These are phyloP conservation scores for Coracopsis vasa DNA, from an alignment of 2,113 vertebrate genomes.

Conservation along the genomic window DNA sequence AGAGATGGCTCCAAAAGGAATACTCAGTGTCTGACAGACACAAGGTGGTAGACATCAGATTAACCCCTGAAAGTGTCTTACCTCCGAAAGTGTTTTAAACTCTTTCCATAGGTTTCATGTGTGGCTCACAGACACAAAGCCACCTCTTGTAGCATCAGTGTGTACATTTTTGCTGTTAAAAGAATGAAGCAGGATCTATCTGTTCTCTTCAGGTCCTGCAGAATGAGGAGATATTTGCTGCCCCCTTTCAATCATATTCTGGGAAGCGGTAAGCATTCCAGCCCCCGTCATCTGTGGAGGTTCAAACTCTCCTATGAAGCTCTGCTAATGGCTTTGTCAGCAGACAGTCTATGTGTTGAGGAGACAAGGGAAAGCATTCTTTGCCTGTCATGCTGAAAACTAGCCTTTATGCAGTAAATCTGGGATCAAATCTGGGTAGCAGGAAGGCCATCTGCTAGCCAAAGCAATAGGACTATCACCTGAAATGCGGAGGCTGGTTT, in stretches of 20 bases:
- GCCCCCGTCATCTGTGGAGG: background rate
- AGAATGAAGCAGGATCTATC: background rate
- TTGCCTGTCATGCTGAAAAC: background rate
- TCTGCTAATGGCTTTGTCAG: conserved; percentile 44
- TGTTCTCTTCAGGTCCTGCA: background rate
- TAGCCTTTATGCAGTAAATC: background rate
- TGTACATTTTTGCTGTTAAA: background rate
- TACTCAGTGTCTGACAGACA: fast-evolving
- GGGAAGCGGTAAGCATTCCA: background rate
- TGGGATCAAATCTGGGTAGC: background rate
- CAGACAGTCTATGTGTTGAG: conserved; percentile 27
- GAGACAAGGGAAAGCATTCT: background rate
- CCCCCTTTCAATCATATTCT: background rate
- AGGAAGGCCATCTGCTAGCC: conserved; percentile 1
- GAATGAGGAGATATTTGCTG: background rate
- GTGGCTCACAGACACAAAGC: background rate
- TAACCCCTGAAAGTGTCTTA: background rate
- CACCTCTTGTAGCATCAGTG: background rate
- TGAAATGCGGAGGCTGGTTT: background rate
- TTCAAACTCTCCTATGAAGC: background rate
- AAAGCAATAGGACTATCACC: background rate
- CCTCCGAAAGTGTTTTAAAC: background rate
- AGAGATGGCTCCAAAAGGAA: background rate
- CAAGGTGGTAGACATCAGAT: background rate
- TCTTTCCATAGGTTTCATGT: background rate